A percentile compares a stretch with the other conserved stretches of the same genome.
phyloP scores from a whole-genome alignment of 2,888 invertebrate genomes.

The Nymphalis polychloros region DNA sequence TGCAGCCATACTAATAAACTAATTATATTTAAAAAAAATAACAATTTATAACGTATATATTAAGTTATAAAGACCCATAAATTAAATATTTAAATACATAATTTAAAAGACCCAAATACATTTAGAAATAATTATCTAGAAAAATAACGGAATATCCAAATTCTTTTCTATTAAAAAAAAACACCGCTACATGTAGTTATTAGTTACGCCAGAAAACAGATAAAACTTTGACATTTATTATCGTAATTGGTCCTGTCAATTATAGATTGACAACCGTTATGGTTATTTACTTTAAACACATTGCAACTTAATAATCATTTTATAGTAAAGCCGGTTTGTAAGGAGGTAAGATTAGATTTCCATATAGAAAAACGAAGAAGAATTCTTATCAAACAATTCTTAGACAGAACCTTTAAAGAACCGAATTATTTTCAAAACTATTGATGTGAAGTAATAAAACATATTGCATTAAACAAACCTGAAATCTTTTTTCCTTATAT shows the following conservation, averaged over 20 bases:
- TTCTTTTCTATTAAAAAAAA: not conserved
- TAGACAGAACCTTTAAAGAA: not conserved
- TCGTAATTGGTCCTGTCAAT: constrained; percentile 1
- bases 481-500: constrained; percentile 17
- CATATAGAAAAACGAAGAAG: no score
- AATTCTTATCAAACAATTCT: no score
- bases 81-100: not conserved
- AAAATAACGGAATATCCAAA: constrained; percentile 2
- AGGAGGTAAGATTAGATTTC: no score
- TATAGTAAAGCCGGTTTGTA: not conserved
- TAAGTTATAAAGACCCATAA: not conserved
- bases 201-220: constrained; percentile 5
- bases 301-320: not conserved
- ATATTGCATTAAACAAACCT: constrained; percentile 6
- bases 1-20: no score
- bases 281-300: constrained; percentile 15
- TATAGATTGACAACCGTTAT: constrained; percentile 6
- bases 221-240: not conserved
- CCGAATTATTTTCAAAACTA: not conserved
- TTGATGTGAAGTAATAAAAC: not conserved
- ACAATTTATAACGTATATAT: not conserved
- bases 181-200: not conserved
- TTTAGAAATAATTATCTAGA: not conserved
- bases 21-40: no score
- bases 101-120: constrained; percentile 5